Percentiles rank a stretch among this genome's conserved stretches.
These are phyloP conservation scores for Penaeus vannamei DNA, from an alignment of 1,140 invertebrate species.

Conservation along the genomic window DNA sequence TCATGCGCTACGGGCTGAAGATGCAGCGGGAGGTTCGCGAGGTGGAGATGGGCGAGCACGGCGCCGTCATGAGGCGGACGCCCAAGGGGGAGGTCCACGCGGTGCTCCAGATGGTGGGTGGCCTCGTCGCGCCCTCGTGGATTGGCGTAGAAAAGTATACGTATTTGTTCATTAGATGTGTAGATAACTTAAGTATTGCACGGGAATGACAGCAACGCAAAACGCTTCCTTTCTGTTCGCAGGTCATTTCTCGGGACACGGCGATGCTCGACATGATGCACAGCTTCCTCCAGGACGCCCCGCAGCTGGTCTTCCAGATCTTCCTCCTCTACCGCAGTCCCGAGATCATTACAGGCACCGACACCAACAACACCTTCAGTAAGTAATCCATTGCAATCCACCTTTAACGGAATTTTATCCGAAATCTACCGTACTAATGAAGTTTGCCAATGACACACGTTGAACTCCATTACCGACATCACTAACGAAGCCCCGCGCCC, in stretches of 20 bases:
- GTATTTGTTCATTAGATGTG: neutral
- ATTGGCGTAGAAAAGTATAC: no score
- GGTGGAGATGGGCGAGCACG: constrained; percentile 44
- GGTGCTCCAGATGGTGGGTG: constrained; percentile 60
- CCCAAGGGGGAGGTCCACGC: constrained; percentile 62
- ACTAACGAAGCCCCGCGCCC: neutral
- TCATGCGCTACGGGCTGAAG: constrained; percentile 51
- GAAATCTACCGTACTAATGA: neutral
- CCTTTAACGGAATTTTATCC: neutral
- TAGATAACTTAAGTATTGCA: neutral
- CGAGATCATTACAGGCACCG: constrained; percentile 42
- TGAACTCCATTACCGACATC: no score
- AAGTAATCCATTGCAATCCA: neutral
- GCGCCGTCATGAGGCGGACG: constrained; percentile 41
- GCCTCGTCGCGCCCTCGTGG: no score
- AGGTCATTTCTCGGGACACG: constrained; percentile 67
- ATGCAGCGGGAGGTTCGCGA: constrained; percentile 46
- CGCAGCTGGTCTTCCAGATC: constrained; percentile 73
- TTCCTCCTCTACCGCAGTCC: constrained; percentile 71
- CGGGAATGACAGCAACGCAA: neutral
- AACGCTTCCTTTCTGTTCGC: neutral
- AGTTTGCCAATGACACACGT: no score
- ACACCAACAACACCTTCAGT: neutral
- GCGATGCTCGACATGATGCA: constrained; percentile 73
- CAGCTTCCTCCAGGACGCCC: constrained; percentile 73